Conservation (phyloP, 1,140 invertebrate species). For the Drosophila grimshawi region DNA sequence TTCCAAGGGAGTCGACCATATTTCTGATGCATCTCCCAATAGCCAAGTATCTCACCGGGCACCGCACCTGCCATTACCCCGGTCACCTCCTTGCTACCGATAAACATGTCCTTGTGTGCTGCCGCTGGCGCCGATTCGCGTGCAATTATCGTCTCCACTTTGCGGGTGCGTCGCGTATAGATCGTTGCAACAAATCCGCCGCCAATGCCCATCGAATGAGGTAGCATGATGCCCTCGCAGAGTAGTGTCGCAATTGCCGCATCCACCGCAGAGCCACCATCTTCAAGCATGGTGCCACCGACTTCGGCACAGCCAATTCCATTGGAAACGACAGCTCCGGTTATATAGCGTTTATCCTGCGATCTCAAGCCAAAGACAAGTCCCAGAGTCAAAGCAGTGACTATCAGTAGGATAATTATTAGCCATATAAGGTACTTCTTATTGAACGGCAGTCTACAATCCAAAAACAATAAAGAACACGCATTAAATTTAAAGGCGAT, state of each 20-base stretch:
- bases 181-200: slow-evolving; percentile 94
- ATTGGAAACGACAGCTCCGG: slow-evolving; percentile 77
- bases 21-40: slow-evolving; percentile 91
- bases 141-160: slow-evolving; percentile 89
- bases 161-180: slow-evolving; percentile 88
- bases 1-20: slow-evolving; percentile 93
- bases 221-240: slow-evolving; percentile 93
- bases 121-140: slow-evolving; percentile 91
- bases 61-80: slow-evolving; percentile 91
- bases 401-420: slow-evolving; percentile 53
- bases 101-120: slow-evolving; percentile 89
- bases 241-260: slow-evolving; percentile 94
- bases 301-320: slow-evolving; percentile 76
- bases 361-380: slow-evolving; percentile 67
- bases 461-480: not conserved
- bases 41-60: slow-evolving; percentile 96
- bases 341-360: slow-evolving; percentile 45
- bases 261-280: slow-evolving; percentile 94
- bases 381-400: slow-evolving; percentile 67
- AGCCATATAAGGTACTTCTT: slow-evolving; percentile 72
- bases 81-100: slow-evolving; percentile 78
- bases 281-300: slow-evolving; percentile 86
- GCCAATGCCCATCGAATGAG: slow-evolving; percentile 95
- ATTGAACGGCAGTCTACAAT: slow-evolving; percentile 57
- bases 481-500: not conserved